Evolutionary conservation across 2,797 vertebrate genomes (phyloP), one percentile per base, ranked within the genome.

Genomic region (Trematomus bernacchii): DNA sequence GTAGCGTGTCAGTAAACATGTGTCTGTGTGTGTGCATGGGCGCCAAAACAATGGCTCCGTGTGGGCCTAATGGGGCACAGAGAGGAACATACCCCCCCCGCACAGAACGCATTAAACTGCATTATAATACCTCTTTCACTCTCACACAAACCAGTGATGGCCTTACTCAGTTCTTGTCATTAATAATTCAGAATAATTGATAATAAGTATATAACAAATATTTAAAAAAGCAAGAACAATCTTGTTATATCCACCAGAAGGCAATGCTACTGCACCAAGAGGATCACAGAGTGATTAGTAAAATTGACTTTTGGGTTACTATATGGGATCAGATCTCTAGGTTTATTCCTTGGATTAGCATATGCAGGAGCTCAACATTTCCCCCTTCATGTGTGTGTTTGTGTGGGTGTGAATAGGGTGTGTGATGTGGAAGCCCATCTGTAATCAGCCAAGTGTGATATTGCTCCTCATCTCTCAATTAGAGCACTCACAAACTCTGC

Each of bases 391-490:
- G 87, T 74, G 64, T 64, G 57, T 84, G 55, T 70, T 33, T 88
- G 72, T 52, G 78, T 75, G 80, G 65, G 84, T 82, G 77, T 87
- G 66, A 75, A 74, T 33, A 33, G 60, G 71, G 76, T 70, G 69
- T 66, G 43, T 71, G 70, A 76, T 76, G 83, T 86, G 70, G 77
- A 72, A 73, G 77, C 86, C 86, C 88, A 91, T 93, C 90, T 93
- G 93, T 79, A 89, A 80, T 87, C 86, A 82, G 72, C 86, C 89
- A 82, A 81, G 87, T 92, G 91, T 88, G 87, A 92, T 90, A 91
- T 92, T 92, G 85, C 83, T 75, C 85, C 78, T 92, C 90, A 91
- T 93, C 82, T 90, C 88, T 92, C 87, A 92, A 91, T 93, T 90
- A 92, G 52, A 90, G 80, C 86, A 79, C 72, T 85, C 85, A 79